Evolutionary conservation across 2,113 vertebrate genomes (phyloP).

Genomic region (Vicugna pacos): DNA sequence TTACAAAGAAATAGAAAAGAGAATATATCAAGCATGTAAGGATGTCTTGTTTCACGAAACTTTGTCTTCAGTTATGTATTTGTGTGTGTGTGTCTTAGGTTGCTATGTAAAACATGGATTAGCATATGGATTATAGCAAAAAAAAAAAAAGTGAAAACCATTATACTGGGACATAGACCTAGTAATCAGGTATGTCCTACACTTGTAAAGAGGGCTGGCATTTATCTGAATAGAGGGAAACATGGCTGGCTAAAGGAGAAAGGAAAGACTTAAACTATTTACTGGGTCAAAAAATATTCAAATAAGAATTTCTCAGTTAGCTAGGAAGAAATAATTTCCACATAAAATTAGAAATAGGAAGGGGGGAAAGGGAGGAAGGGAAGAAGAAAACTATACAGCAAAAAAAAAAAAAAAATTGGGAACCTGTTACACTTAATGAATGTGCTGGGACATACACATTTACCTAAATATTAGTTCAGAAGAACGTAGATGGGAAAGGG

Average conservation of each 20-base stretch:
- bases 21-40: neutral
- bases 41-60: conserved; percentile 2
- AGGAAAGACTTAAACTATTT: neutral
- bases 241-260: neutral
- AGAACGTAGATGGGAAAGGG: neutral
- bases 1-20: conserved; percentile 13
- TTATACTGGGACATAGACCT: neutral
- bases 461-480: neutral
- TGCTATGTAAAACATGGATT: neutral
- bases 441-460: neutral
- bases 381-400: neutral
- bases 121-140: neutral
- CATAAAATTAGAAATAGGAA: conserved; percentile 49
- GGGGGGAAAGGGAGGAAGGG: neutral
- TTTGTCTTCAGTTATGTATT: neutral
- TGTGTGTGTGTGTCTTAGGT: neutral
- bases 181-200: neutral
- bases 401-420: neutral
- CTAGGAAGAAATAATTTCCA: neutral
- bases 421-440: neutral
- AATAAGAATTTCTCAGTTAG: conserved; percentile 4
- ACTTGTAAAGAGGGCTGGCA: neutral
- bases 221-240: neutral
- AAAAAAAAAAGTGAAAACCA: neutral
- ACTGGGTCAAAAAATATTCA: neutral